These are phyloP conservation scores for Acinonyx jubatus DNA, from an alignment of 2,113 vertebrate genomes.

Conservation along the genomic window DNA sequence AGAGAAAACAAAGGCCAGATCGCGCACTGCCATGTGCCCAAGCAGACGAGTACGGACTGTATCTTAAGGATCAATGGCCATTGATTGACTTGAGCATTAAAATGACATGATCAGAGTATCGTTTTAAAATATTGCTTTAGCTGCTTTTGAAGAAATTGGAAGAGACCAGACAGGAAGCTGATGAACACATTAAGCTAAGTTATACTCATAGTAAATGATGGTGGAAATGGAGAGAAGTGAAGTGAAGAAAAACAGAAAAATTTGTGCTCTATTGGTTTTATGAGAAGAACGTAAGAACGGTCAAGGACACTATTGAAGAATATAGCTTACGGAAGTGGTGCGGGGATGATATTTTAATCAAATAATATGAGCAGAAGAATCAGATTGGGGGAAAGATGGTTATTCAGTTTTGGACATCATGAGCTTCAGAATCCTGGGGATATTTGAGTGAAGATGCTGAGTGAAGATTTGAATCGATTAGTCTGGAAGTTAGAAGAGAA, in stretches of 20 bases:
- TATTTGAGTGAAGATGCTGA: not conserved
- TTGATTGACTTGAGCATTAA: not conserved
- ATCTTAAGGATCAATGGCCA: not conserved
- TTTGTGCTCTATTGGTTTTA: not conserved
- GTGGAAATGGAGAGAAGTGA: not conserved
- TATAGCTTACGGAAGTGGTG: not conserved
- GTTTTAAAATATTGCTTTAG: not conserved
- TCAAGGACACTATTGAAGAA: not conserved
- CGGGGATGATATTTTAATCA: not conserved
- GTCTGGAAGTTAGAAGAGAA: not conserved
- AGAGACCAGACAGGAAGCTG: not conserved
- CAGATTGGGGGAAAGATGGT: not conserved
- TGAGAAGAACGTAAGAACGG: not conserved
- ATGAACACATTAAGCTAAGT: not conserved
- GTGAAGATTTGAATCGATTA: not conserved
- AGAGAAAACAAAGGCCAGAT: not conserved
- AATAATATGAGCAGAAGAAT: not conserved
- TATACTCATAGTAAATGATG: not conserved
- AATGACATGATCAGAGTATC: not conserved
- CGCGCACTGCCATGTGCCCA: not conserved
- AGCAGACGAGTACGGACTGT: not conserved
- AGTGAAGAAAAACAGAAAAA: not conserved
- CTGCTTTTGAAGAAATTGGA: not conserved
- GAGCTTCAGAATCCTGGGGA: not conserved
- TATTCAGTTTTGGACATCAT: not conserved